phyloP scores from a whole-genome alignment of 2,888 invertebrate species.

The Phyto melanocephala region DNA sequence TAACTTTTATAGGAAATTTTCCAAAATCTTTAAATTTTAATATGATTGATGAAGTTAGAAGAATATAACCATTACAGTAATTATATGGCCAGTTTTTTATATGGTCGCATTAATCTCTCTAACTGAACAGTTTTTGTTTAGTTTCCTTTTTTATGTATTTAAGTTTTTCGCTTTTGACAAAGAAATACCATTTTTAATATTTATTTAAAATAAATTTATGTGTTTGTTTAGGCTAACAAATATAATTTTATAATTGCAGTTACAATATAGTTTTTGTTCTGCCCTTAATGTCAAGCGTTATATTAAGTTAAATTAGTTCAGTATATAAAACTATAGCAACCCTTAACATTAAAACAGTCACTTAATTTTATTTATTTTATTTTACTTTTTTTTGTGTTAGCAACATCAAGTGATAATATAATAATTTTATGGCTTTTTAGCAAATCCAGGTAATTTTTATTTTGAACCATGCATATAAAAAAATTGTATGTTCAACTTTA shows the following conservation, averaged over 20 bases:
- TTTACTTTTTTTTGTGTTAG: slow-evolving; percentile 1
- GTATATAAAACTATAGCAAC: too few relatives aligned
- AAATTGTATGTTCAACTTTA: background rate
- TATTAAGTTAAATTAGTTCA: background rate
- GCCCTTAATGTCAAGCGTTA: slow-evolving; percentile 7
- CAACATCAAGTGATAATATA: slow-evolving; percentile 35
- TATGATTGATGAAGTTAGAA: too few relatives aligned
- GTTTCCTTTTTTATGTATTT: background rate
- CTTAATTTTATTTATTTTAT: background rate
- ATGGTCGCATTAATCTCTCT: background rate
- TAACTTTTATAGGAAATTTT: too few relatives aligned
- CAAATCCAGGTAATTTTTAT: slow-evolving; percentile 15
- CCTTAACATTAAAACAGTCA: slow-evolving; percentile 1
- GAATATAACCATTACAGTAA: too few relatives aligned
- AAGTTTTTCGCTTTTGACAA: background rate
- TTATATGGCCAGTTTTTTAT: too few relatives aligned
- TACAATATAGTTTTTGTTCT: background rate
- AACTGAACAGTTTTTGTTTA: background rate
- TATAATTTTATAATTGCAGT: background rate
- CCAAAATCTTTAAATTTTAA: too few relatives aligned
- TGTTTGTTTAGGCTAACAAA: background rate
- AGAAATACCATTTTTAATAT: background rate
- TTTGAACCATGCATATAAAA: background rate
- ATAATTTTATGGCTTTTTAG: slow-evolving; percentile 52
- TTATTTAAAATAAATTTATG: background rate